These are phyloP conservation scores for Megaustenia siamemsis DNA, from an alignment of 2,888 invertebrate species.

Conservation along the genomic window DNA sequence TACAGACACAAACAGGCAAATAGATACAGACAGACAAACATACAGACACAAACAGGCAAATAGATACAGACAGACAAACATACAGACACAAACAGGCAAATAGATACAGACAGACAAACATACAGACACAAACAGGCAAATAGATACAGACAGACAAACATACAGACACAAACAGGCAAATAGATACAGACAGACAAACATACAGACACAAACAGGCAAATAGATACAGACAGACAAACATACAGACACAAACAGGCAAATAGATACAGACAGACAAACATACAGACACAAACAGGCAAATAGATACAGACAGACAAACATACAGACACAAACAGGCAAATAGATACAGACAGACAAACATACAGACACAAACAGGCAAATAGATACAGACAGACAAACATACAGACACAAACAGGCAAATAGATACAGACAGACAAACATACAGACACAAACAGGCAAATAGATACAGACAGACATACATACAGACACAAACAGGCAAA, in stretches of 20 bases:
- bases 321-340: background rate
- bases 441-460: background rate
- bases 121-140: background rate
- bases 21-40: background rate
- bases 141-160: background rate
- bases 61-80: background rate
- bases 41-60: no score
- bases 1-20: background rate
- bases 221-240: background rate
- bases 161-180: background rate
- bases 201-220: background rate
- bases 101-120: slow-evolving; percentile 1
- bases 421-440: slow-evolving; percentile 4
- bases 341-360: background rate
- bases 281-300: background rate
- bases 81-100: background rate
- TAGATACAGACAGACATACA: background rate
- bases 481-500: background rate
- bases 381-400: background rate
- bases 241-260: background rate
- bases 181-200: background rate
- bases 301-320: slow-evolving; percentile 4
- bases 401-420: background rate
- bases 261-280: background rate
- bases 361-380: background rate